Evolutionary conservation across 1,140 invertebrate genomes (phyloP).

Genomic region (Daktulosphaira vitifoliae): DNA sequence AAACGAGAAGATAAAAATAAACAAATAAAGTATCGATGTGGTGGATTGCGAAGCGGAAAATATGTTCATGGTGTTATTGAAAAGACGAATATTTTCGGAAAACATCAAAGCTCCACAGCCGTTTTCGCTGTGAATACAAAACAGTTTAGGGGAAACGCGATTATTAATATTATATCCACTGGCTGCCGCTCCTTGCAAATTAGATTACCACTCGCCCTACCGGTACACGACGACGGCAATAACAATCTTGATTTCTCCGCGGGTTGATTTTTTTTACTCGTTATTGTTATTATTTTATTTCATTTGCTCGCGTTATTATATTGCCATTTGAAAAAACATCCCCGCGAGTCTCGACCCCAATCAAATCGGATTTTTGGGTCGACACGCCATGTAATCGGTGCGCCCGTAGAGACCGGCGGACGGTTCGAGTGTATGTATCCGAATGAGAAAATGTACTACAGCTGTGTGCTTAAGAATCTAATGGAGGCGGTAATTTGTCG

Average conservation of each 20-base stretch:
- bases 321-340: too few relatives aligned
- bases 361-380: too few relatives aligned
- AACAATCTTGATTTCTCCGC: constrained; percentile 1
- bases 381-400: too few relatives aligned
- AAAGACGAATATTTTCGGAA: not conserved
- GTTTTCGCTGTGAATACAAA: not conserved
- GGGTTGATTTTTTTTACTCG: not conserved
- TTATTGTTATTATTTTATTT: not conserved
- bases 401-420: too few relatives aligned
- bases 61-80: not conserved
- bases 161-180: not conserved
- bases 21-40: too few relatives aligned
- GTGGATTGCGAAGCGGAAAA: not conserved
- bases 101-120: not conserved
- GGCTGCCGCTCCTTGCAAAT: not conserved
- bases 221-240: too few relatives aligned
- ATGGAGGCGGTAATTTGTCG: constrained; percentile 16
- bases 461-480: not conserved
- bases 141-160: not conserved
- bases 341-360: too few relatives aligned
- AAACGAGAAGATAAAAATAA: too few relatives aligned
- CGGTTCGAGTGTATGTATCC: too few relatives aligned
- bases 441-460: too few relatives aligned
- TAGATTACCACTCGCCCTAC: not conserved
- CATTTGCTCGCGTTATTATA: too few relatives aligned